Base-by-base conservation (phyloP, 2,888 invertebrate species). In the Hyposoter dolosus region DNA sequence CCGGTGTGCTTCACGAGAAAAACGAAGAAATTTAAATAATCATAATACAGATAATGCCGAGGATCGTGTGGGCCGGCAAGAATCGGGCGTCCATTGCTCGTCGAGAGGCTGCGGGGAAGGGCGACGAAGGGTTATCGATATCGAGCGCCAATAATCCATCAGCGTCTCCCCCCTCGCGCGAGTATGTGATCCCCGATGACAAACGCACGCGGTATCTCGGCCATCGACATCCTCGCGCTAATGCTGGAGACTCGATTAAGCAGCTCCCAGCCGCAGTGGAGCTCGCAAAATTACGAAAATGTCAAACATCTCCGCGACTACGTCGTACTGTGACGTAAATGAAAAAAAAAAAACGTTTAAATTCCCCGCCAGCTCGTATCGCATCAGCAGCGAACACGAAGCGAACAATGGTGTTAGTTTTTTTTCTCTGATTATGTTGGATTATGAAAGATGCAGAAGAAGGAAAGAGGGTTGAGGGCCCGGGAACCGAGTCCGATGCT, bases 21-120 rank as follows among this genome's bases (percentile, higher is more conserved):
- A 89, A 91, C 88, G 88, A 92, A 90, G 90, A 91, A 91, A 91
- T 92, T 91, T 90, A 89, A 93, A 93, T 92, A 91, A 93, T 93
- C 92, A 91, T 92, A 92, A 93, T 92, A 91, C 91, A 89, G 91
- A 91, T 91, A 92, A 92, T 91, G 89, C 90, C 76, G 66, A 28
- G 28, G 1, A 28, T 84, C 75, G 83, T 81, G 85, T 81, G 86
- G 82, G 84, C 69, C 63, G 77, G 28, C 66, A 65, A 40, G 71
- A 56, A 40, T 72, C 63, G 68, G 56, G 53, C 71, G 71, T 71
- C 63, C 79, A 71, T 63, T 71, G 71, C 72, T 45, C 74, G 56
- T 7, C 40, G 40, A 0, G 6, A 40, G 19, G 45, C 12, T 19
- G 60, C 50, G 53, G 35, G 17, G 35, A 23, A 68, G 50, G 60